phyloP scores from a whole-genome alignment of 1,140 invertebrate genomes.

The Trypoxylus dichotomus region DNA sequence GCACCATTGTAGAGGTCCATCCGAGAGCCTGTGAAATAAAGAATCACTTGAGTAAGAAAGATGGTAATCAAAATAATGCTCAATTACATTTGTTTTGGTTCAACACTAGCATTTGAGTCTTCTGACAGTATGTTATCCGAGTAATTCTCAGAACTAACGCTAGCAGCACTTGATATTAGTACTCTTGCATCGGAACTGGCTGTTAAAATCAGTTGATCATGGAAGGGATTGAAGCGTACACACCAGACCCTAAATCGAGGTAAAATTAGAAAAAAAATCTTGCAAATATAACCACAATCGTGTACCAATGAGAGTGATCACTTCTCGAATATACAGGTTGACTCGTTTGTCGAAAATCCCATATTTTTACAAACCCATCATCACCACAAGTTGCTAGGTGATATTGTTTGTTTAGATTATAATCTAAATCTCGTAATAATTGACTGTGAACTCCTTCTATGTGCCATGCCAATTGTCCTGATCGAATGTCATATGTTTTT shows the following conservation, averaged over 20 bases:
- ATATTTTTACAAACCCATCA: conserved; percentile 92
- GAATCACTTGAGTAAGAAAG: background rate
- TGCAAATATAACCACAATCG: background rate
- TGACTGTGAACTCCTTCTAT: conserved; percentile 88
- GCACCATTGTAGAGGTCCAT: conserved; percentile 84
- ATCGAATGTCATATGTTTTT: conserved; percentile 84
- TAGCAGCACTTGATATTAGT: conserved; percentile 80
- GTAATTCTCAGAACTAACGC: conserved; percentile 72
- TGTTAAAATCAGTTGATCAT: conserved; percentile 94
- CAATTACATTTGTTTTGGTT: conserved; percentile 49
- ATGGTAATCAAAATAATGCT: background rate
- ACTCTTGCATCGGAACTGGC: conserved; percentile 94
- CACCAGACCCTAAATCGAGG: conserved; percentile 77
- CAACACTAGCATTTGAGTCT: conserved; percentile 34
- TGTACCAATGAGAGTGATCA: conserved; percentile 93
- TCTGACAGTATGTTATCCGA: conserved; percentile 39
- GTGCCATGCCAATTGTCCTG: conserved; percentile 71
- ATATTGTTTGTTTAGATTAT: conserved; percentile 96
- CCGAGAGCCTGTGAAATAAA: conserved; percentile 61
- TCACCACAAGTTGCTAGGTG: conserved; percentile 92
- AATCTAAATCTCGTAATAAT: conserved; percentile 88
- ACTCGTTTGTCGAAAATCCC: conserved; percentile 86
- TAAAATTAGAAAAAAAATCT: background rate
- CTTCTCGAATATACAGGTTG: conserved; percentile 78
- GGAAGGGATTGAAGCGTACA: conserved; percentile 92